Base-by-base conservation (phyloP, 2,888 invertebrate species). In the Onchidella celtica region DNA sequence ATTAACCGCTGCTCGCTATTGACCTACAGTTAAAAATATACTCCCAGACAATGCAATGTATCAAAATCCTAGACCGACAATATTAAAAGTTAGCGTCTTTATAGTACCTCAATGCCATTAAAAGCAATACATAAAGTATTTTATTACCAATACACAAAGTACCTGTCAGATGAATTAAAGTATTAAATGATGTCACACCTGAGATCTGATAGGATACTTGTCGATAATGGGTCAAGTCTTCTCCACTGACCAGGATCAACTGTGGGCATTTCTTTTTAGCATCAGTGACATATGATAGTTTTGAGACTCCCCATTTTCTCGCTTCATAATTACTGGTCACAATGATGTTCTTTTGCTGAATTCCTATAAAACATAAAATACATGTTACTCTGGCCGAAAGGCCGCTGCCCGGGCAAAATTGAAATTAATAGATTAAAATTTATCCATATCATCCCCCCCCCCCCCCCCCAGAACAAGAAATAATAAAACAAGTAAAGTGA, bases 251-350 rank as follows among this genome's bases (percentile, higher is more conserved):
- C 83, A 97, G 94, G 85, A 96, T 95, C 86, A 97, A 94, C 85
- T 95, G 95, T 6, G 97, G 96, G 91, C 97, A 97, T 70, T 95
- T 91, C 87, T 95, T 95, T 86, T 95, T 93, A 0, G 97, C 97
- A 87, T 97, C 97, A n/a, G 95, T 93, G 14, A 97, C 94, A 3
- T 95, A 94, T 96, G 97, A 97, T 87, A 96, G 95, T 93, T 97
- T 97, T 85, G 95, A 95, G 74, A 97, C 94, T 32, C 97, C 97
- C 89, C 93, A 95, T 86, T 95, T 95, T 85, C 97, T 94, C 6
- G 97, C 97, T 84, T 95, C 94, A 92, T 97, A 97, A 93, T 97
- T 97, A 90, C 96, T 96, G 11, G 97, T 97, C 66, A 97, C 97
- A 11, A 97, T 95, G 82, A 96, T 95, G 92, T 96, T 96, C 92